Evolutionary conservation across 1,140 invertebrate genomes (phyloP).

Genomic region (Lutraria rhynchaena): DNA sequence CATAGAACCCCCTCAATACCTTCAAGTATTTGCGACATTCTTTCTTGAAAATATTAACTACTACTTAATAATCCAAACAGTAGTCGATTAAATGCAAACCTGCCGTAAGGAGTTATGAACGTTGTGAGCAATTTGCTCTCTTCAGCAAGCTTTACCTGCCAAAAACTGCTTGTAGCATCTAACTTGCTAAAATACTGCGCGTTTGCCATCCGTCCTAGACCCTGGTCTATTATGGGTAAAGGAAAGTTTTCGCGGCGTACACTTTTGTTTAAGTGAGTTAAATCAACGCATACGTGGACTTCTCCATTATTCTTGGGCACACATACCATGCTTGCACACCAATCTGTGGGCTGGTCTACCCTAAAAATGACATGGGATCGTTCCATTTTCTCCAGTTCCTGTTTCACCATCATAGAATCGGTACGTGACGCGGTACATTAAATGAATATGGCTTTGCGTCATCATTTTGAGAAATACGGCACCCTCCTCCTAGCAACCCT

Average conservation of each 20-base stretch:
- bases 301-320: conserved; percentile 59
- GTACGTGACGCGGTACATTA: conserved; percentile 49
- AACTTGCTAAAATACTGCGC: conserved; percentile 42
- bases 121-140: conserved; percentile 55
- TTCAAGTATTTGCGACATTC: conserved; percentile 36
- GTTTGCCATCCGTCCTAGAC: conserved; percentile 3
- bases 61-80: conserved; percentile 52
- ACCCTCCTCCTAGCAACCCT: conserved; percentile 48
- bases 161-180: conserved; percentile 55
- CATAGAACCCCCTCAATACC: conserved; percentile 31
- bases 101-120: conserved; percentile 65
- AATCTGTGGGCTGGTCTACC: conserved; percentile 60
- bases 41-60: conserved; percentile 51
- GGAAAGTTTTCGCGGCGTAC: conserved; percentile 51
- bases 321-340: conserved; percentile 62
- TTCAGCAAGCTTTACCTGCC: conserved; percentile 47
- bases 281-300: conserved; percentile 60
- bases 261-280: conserved; percentile 60
- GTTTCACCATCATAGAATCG: conserved; percentile 61
- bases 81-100: conserved; percentile 55
- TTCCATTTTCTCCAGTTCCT: conserved; percentile 61
- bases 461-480: conserved; percentile 26
- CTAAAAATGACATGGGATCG: conserved; percentile 51
- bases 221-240: conserved; percentile 51
- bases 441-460: conserved; percentile 38